phyloP scores from a whole-genome alignment of 53 echinoderm and acorn worm genomes.

The Arbacia lixula region DNA sequence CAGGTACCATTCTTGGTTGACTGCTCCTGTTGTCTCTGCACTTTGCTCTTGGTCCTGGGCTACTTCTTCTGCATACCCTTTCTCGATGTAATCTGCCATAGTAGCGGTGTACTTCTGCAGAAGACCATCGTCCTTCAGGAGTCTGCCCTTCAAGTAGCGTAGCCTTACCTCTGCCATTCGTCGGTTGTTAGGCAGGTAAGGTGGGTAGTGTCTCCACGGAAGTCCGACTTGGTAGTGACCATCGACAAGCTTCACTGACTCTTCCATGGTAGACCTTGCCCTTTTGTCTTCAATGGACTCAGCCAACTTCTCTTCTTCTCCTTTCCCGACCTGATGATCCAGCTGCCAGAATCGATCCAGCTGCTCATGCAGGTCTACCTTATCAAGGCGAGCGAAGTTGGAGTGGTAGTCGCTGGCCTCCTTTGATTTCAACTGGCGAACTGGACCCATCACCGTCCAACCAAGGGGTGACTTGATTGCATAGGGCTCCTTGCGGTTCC shows the following conservation, averaged over 20 bases:
- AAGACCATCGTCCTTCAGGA: conserved; percentile 35
- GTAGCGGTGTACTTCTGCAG: conserved; percentile 35
- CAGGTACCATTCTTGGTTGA: conserved; percentile 48
- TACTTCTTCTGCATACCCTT: conserved; percentile 44
- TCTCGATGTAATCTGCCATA: conserved; percentile 1
- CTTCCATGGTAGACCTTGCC: conserved; percentile 55
- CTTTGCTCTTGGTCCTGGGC: background rate
- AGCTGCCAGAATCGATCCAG: conserved; percentile 37
- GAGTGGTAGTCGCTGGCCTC: background rate
- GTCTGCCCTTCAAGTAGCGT: conserved; percentile 18
- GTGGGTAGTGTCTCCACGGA: conserved; percentile 33
- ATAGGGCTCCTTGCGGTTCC: conserved; percentile 64
- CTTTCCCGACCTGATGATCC: conserved; percentile 23
- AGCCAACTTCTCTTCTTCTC: conserved; percentile 27
- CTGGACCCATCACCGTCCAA: conserved; percentile 48
- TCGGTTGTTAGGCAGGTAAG: conserved; percentile 43
- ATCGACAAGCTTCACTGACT: conserved; percentile 34
- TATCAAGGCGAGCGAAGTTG: background rate
- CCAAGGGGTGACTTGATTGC: conserved; percentile 54
- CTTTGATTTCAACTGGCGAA: background rate
- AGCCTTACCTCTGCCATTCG: conserved; percentile 48
- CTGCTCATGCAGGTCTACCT: conserved; percentile 27
- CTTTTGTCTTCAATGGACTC: conserved; percentile 63
- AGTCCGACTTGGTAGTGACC: conserved; percentile 61
- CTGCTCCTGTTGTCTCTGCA: too few species aligned